phyloP scores from a whole-genome alignment of 2,113 vertebrate species.

The Origma solitaria region DNA sequence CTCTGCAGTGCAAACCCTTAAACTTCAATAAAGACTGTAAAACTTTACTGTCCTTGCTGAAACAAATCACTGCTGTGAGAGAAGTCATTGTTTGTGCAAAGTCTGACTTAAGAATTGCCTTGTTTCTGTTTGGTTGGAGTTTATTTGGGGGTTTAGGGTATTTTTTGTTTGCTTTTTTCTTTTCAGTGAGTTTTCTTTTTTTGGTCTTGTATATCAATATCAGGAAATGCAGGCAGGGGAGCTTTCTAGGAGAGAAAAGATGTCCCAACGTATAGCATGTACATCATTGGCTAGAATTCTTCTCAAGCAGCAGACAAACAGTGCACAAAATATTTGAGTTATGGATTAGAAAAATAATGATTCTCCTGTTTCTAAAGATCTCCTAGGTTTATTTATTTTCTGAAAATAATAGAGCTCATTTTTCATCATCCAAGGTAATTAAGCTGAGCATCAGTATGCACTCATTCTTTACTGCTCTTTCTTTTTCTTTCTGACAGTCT shows the following conservation, averaged over 20 bases:
- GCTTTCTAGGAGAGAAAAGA: background rate
- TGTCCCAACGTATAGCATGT: background rate
- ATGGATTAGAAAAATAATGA: background rate
- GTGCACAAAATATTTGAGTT: background rate
- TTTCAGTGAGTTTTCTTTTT: background rate
- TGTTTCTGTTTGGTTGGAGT: background rate
- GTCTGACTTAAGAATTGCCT: background rate
- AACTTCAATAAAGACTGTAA: background rate
- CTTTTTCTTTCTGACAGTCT: constrained; percentile 1
- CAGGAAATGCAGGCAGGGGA: background rate
- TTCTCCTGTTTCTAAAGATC: background rate
- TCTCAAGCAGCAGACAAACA: background rate
- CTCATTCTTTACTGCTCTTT: background rate
- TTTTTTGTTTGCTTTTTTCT: background rate
- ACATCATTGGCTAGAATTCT: background rate
- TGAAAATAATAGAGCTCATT: constrained; percentile 19
- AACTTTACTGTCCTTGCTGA: background rate
- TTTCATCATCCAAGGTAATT: constrained; percentile 17
- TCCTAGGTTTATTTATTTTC: background rate
- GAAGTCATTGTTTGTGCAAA: background rate
- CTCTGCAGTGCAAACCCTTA: background rate
- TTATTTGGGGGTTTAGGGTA: background rate
- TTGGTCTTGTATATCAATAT: background rate
- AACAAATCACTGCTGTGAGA: background rate
- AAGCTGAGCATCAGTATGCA: background rate